Evolutionary conservation across 2,113 vertebrate species (phyloP), one percentile per base, ranked within the genome.

Genomic region (Notarius quadriscutis): DNA sequence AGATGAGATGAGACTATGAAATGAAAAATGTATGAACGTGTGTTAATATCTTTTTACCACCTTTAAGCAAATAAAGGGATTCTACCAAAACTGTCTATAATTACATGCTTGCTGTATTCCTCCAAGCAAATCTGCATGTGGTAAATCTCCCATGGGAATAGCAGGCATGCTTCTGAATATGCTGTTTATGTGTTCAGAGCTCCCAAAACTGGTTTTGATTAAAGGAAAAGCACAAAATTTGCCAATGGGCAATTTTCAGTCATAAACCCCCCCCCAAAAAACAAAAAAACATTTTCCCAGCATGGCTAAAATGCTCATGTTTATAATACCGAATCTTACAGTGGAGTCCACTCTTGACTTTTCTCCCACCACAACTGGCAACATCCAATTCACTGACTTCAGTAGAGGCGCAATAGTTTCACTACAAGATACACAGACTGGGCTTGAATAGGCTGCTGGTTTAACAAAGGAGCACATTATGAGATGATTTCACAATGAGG

Each of bases 71-170:
- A 60, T 53, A 78, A 78, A 60, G 51, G 18, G n/a, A 69, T 81
- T 89, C 87, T 77, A 77, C 91, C 89, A 87, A 91, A 87, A 92
- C 90, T 93, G 91, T 91, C 90, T 89, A 88, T 90, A 89, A 89
- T 89, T 87, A 77, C 88, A 87, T 58, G 67, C 77, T 90, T 84
- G 89, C 92, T 91, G 86, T 85, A 72, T 84, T 18, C 10, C 90
- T 85, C 88, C 86, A 86, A 85, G 89, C 90, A 91, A 93, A 94
- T 92, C 91, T 91, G 91, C 86, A 93, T 95, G 92, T 92, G 93
- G 93, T 95, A 94, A 91, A 86, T 87, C 89, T 93, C 93, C 92
- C 91, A 72, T 92, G 94, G 93, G 94, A 94, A 94, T 91, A 87
- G 85, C 88, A 91, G 90, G 88, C 91, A 89, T 89, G 92, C 91